These are phyloP conservation scores for Fringilla coelebs DNA, from an alignment of 2,797 vertebrate genomes.

Conservation along the genomic window DNA sequence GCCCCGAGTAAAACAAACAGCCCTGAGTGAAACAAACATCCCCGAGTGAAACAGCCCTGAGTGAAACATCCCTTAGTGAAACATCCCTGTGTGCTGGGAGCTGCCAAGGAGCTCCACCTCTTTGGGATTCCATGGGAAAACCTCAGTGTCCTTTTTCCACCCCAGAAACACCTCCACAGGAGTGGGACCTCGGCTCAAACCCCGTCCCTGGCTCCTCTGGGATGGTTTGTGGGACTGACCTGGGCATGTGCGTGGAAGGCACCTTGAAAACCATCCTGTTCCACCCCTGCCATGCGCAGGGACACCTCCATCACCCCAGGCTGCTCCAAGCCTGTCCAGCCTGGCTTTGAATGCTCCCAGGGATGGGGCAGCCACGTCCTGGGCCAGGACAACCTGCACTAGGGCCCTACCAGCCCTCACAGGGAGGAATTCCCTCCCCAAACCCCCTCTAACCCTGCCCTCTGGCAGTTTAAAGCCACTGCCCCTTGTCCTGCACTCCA, in stretches of 20 bases:
- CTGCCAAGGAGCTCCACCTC: rapidly evolving
- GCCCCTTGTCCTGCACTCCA: not conserved
- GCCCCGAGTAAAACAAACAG: too few species aligned
- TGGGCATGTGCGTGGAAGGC: rapidly evolving
- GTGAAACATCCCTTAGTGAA: not conserved
- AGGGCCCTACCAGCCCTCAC: not conserved
- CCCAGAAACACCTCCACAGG: rapidly evolving
- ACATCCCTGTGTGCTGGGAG: rapidly evolving
- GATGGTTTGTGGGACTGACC: rapidly evolving
- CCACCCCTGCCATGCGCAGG: not conserved
- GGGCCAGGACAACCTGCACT: not conserved
- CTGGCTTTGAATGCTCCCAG: not conserved
- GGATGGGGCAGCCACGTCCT: not conserved
- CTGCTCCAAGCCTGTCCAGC: rapidly evolving
- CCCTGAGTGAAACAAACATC: too few species aligned
- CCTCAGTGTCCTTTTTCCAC: rapidly evolving
- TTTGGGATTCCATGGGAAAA: rapidly evolving
- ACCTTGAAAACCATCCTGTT: rapidly evolving
- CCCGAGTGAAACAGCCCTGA: too few species aligned
- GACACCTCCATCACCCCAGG: not conserved
- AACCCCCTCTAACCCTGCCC: not conserved
- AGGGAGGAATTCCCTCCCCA: not conserved
- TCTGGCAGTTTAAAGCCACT: not conserved
- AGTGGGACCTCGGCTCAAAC: rapidly evolving
- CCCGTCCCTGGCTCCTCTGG: not conserved